Evolutionary conservation across 2,888 invertebrate genomes (phyloP).

Genomic region (Temnothorax unifasciatus): DNA sequence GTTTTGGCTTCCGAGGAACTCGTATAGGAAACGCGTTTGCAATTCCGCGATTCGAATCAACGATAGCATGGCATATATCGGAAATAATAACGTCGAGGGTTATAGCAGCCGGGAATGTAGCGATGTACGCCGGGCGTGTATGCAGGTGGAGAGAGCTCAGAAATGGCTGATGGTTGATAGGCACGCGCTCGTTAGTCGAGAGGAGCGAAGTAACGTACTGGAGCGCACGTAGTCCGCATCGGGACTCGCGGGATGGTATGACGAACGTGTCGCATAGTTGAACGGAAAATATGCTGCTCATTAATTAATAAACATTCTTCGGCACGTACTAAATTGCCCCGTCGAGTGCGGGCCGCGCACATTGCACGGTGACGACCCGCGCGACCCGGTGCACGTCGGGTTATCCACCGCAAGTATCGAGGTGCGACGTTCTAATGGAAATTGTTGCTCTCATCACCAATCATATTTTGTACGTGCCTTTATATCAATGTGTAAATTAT

Average conservation of each 20-base stretch:
- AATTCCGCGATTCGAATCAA: constrained; percentile 33
- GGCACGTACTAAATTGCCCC: constrained; percentile 47
- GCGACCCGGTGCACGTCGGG: background rate
- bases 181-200: constrained; percentile 38
- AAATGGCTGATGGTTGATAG: constrained; percentile 31
- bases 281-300: constrained; percentile 52
- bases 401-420: constrained; percentile 41
- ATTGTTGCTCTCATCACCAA: background rate
- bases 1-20: background rate
- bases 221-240: constrained; percentile 24
- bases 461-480: background rate
- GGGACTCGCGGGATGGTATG: constrained; percentile 3
- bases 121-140: background rate
- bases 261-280: constrained; percentile 41
- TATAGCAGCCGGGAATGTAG: background rate
- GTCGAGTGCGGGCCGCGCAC: constrained; percentile 19
- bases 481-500: background rate
- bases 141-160: constrained; percentile 6
- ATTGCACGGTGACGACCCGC: background rate
- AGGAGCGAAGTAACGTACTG: constrained; percentile 11
- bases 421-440: constrained; percentile 51
- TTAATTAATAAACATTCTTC: constrained; percentile 59
- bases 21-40: constrained; percentile 7
- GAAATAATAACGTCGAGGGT: constrained; percentile 24
- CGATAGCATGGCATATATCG: constrained; percentile 20